Base-by-base conservation (phyloP, 2,888 invertebrate genomes). In the Tiliacea citrago region DNA sequence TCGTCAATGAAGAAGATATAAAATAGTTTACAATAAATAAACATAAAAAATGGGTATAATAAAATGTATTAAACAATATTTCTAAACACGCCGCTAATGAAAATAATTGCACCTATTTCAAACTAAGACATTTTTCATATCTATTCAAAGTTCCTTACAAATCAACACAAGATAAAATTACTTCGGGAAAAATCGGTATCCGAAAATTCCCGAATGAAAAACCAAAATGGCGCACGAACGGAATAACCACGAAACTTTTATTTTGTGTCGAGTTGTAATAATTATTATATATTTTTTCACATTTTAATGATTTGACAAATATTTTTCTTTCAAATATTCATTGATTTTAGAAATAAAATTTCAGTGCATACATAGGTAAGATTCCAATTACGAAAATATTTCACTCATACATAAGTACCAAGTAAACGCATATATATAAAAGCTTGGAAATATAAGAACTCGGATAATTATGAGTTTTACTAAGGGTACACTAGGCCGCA, bases 81-180 rank as follows among this genome's bases (percentile, higher is more conserved):
- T 67, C 80, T 74, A 79, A 87, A 86, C 82, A 85, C 75, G 73
- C 81, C 68, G 67, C 47, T 71, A 73, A 78, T 70, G 73, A 83
- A 78, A 86, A 24, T 77, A 86, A 89, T 88, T 90, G 88, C 86
- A 88, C 82, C 86, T 86, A 88, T 81, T 84, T 87, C 71, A 85
- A 81, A 81, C 67, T 76, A 79, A 75, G 60, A 82, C 77, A 81
- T 66, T 73, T 42, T 68, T 75, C 39, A 72, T 79, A 77, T 21
- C 29, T 60, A 68, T 61, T 73, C 6, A 49, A 81, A 66, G 24
- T 51, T 66, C 12, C 67, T 68, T 79, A 77, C 72, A 83, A 75
- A 62, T 76, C 57, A 69, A 69, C 62, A 75, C 74, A 80, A 82
- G 12, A 73, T 75, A 82, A 63, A 79, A 73, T 57, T 8, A 68